Conservation (phyloP, 23 tunicate species). For the Botrylloides violaceus region DNA sequence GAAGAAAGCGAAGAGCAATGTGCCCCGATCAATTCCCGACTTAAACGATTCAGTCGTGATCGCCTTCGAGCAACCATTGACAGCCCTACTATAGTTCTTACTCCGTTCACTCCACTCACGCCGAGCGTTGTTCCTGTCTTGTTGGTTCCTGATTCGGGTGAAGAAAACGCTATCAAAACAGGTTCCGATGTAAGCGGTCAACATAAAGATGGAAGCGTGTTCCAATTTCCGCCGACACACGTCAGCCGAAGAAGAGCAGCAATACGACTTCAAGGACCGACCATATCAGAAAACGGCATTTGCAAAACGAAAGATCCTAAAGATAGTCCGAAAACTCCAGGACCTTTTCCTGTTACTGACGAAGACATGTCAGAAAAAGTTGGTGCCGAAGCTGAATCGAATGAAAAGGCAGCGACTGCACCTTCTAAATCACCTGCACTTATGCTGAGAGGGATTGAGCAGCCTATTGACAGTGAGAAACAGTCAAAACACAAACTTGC, state of each 20-base stretch:
- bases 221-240: constrained; percentile 70
- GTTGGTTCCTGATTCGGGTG: constrained; percentile 9
- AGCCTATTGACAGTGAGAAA: neutral
- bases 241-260: constrained; percentile 54
- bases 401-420: neutral
- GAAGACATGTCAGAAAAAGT: neutral
- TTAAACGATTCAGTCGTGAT: constrained; percentile 82
- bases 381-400: neutral
- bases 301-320: constrained; percentile 33
- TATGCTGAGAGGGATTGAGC: neutral
- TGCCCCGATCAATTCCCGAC: constrained; percentile 42
- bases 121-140: constrained; percentile 56
- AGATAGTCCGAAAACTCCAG: constrained; percentile 25
- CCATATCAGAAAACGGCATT: constrained; percentile 15
- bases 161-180: constrained; percentile 26
- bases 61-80: constrained; percentile 74
- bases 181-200: constrained; percentile 30
- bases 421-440: constrained; percentile 11
- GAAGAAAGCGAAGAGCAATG: constrained; percentile 23
- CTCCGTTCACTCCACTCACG: constrained; percentile 75
- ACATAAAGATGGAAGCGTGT: constrained; percentile 38
- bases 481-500: constrained; percentile 25
- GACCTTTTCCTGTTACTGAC: constrained; percentile 10
- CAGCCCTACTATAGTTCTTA: constrained; percentile 52
- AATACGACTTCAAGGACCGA: constrained; percentile 44